Evolutionary conservation across 2,797 vertebrate species (phyloP).

Genomic region (Cirrhinus molitorella): DNA sequence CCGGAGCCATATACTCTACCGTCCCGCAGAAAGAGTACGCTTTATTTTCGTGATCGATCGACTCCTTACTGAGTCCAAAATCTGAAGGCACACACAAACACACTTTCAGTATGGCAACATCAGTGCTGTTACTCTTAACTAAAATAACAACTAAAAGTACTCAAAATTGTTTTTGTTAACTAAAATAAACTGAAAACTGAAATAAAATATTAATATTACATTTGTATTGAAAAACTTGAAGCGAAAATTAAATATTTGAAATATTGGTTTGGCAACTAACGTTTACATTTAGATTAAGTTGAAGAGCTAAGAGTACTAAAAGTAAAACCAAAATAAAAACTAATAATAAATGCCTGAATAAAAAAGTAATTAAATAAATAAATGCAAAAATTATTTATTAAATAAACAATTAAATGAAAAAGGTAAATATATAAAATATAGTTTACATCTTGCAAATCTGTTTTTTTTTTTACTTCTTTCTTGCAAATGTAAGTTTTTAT

Average conservation of each 20-base stretch:
- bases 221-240: background rate
- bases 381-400: no score
- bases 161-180: background rate
- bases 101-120: background rate
- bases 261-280: background rate
- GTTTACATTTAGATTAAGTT: no score
- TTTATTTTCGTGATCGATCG: conserved; percentile 96
- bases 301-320: no score
- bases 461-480: no score
- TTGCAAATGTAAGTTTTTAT: no score
- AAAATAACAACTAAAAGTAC: background rate
- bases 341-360: no score
- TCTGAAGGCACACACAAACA: conserved; percentile 75
- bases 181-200: background rate
- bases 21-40: conserved; percentile 98
- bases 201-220: background rate
- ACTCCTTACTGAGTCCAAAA: conserved; percentile 97
- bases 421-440: no score
- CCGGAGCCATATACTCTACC: conserved; percentile 98
- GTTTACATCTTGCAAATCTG: no score
- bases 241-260: background rate
- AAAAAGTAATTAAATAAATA: no score
- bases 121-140: background rate
- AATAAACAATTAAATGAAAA: no score
- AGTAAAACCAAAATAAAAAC: no score